Percentiles rank a stretch among this genome's conserved stretches.
These are phyloP conservation scores for Caprella mutica DNA, from an alignment of 2,888 invertebrate genomes.

Conservation along the genomic window DNA sequence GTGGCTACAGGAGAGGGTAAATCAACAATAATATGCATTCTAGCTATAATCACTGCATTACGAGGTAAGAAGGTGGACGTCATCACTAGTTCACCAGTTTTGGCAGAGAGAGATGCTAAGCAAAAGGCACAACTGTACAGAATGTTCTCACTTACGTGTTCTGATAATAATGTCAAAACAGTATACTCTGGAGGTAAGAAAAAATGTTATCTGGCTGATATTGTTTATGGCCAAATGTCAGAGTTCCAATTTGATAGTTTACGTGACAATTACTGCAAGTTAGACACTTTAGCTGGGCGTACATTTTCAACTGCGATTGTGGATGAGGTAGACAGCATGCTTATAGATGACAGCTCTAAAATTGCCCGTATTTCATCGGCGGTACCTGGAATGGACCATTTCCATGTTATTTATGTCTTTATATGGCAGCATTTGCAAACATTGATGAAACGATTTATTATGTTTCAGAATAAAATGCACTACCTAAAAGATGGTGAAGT, in stretches of 20 bases:
- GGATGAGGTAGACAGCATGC: constrained; percentile 1
- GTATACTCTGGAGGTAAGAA: background rate
- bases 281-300: background rate
- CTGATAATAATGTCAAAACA: background rate
- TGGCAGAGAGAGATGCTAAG: background rate
- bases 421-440: background rate
- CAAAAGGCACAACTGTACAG: background rate
- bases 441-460: background rate
- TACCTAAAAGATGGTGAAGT: background rate
- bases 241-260: no score
- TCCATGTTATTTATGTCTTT: background rate
- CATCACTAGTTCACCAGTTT: constrained; percentile 2
- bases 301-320: background rate
- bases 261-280: background rate
- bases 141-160: background rate
- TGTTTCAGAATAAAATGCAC: background rate
- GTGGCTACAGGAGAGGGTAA: background rate
- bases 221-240: background rate
- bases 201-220: background rate
- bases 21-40: background rate
- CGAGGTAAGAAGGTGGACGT: background rate
- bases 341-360: background rate
- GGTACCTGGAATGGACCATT: background rate
- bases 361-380: background rate
- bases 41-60: background rate